phyloP scores from a whole-genome alignment of 2,113 vertebrate species.

The Okapia johnstoni region DNA sequence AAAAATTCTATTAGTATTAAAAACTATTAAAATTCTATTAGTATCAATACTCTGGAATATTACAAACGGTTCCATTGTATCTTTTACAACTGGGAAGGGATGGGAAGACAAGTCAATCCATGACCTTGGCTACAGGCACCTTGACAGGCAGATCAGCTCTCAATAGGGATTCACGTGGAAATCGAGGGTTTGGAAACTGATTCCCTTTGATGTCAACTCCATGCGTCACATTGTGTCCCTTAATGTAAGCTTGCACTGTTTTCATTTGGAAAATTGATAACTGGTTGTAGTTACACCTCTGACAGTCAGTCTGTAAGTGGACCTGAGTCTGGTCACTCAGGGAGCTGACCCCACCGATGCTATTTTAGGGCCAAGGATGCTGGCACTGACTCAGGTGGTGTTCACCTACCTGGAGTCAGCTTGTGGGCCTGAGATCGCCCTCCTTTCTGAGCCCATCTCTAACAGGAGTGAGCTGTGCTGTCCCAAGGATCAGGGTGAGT shows the following conservation, averaged over 20 bases:
- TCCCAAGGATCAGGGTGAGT: accelerated
- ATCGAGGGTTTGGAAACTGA: not conserved
- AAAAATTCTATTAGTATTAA: not conserved
- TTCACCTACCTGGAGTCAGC: not conserved
- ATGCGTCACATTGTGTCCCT: not conserved
- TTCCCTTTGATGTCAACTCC: not conserved
- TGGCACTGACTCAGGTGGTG: accelerated
- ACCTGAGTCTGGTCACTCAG: accelerated
- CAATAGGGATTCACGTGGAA: too few species aligned
- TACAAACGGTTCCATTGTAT: accelerated
- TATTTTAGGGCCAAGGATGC: accelerated
- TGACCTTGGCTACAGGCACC: not conserved
- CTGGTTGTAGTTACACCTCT: accelerated
- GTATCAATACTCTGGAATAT: not conserved
- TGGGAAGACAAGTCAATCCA: accelerated
- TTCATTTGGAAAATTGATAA: not conserved
- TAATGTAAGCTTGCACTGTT: not conserved
- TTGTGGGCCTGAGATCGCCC: accelerated
- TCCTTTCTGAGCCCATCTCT: not conserved
- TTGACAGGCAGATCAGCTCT: not conserved
- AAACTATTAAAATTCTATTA: not conserved
- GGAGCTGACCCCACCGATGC: not conserved
- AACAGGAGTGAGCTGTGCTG: accelerated
- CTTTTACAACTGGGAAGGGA: not conserved
- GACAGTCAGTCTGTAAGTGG: accelerated